Conservation (phyloP, 2,113 vertebrate species). For the Chaetorhynchus papuensis region DNA sequence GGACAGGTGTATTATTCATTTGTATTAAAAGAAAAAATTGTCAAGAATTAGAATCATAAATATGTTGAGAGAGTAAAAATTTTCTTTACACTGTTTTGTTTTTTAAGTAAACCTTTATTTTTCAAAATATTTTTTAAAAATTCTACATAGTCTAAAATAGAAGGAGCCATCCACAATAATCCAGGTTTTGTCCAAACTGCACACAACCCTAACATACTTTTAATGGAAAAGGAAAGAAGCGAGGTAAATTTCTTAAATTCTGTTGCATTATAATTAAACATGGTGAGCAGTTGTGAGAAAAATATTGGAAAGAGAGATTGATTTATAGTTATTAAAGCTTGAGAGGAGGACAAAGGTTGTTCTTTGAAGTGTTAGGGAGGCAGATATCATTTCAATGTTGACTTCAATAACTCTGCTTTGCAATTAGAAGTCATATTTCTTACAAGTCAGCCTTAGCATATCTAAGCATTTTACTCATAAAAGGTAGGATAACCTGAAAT, state of each 20-base stretch:
- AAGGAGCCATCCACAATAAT: background rate
- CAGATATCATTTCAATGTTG: background rate
- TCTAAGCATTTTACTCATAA: background rate
- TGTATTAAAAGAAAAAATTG: background rate
- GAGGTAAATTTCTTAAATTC: background rate
- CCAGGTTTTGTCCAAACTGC: background rate
- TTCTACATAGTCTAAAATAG: background rate
- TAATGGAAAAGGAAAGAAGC: background rate
- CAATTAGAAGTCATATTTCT: background rate
- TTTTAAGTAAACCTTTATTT: background rate
- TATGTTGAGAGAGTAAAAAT: background rate
- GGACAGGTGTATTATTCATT: background rate
- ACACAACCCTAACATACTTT: background rate
- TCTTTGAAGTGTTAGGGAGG: conserved; percentile 36
- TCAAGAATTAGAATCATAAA: background rate
- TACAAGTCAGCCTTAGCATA: background rate
- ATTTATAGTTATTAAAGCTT: conserved; percentile 26
- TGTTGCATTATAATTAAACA: background rate
- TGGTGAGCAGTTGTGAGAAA: background rate
- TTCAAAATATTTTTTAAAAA: background rate
- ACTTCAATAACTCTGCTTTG: background rate
- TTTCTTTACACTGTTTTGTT: background rate
- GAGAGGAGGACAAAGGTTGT: conserved; percentile 18
- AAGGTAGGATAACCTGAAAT: conserved; percentile 11
- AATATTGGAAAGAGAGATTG: background rate